phyloP scores from a whole-genome alignment of 2,888 invertebrate genomes.

The Mayetiola destructor region DNA sequence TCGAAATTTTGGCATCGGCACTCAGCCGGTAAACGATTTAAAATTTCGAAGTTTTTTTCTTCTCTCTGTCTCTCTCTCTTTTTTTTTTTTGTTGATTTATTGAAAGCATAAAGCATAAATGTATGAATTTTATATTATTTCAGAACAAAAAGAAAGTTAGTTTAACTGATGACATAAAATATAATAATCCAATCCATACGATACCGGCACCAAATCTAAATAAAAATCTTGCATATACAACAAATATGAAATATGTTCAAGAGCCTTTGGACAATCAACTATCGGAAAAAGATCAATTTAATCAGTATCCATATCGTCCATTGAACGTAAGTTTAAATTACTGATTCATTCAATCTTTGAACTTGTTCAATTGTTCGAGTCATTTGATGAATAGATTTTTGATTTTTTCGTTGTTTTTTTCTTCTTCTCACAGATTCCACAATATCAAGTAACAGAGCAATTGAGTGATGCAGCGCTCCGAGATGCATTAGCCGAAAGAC shows the following conservation, averaged over 20 bases:
- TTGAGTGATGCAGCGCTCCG: slow-evolving; percentile 33
- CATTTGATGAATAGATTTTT: not conserved
- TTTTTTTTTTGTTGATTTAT: too few species aligned
- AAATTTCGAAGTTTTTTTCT: not conserved
- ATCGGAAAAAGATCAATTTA: not conserved
- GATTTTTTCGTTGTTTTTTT: not conserved
- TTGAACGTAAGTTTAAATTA: not conserved
- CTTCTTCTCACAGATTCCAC: slow-evolving; percentile 23
- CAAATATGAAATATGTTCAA: not conserved
- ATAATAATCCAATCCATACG: slow-evolving; percentile 69
- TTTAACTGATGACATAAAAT: slow-evolving; percentile 84
- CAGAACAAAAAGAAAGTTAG: slow-evolving; percentile 28
- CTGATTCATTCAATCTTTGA: not conserved
- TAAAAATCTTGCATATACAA: not conserved
- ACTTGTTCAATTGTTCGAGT: not conserved
- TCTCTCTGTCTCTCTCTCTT: not conserved
- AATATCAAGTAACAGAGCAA: slow-evolving; percentile 42
- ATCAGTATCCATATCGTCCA: not conserved
- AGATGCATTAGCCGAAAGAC: slow-evolving; percentile 32
- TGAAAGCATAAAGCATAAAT: too few species aligned
- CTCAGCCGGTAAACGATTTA: not conserved
- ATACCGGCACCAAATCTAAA: slow-evolving; percentile 68
- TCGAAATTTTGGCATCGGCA: slow-evolving; percentile 12
- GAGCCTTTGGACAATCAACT: slow-evolving; percentile 28
- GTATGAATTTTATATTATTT: slow-evolving; percentile 14